phyloP scores from a whole-genome alignment of 2,888 invertebrate genomes.

The Anticlea derivata region DNA sequence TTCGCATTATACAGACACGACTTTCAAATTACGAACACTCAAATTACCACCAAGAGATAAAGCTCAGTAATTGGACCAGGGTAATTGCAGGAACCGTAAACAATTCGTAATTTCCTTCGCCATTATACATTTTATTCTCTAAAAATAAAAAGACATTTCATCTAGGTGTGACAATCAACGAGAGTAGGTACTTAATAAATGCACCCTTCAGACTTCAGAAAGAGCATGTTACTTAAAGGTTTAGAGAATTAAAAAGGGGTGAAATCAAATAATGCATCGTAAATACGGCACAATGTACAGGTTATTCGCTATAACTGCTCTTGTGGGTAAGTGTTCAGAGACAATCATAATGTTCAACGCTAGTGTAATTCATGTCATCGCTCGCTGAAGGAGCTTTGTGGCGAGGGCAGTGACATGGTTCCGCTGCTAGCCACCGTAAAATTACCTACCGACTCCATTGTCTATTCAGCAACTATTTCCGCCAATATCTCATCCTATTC shows the following conservation, averaged over 20 bases:
- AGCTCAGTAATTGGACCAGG: constrained; percentile 6
- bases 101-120: constrained; percentile 18
- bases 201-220: constrained; percentile 13
- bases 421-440: constrained; percentile 71
- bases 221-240: neutral
- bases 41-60: constrained; percentile 14
- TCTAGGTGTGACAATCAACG: too few species aligned
- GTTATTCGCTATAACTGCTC: neutral
- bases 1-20: neutral
- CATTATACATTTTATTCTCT: constrained; percentile 6
- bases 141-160: too few species aligned
- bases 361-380: constrained; percentile 22
- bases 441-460: constrained; percentile 59
- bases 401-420: constrained; percentile 69
- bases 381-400: constrained; percentile 21
- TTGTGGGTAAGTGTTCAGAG: neutral
- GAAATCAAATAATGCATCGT: neutral
- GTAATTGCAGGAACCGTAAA: constrained; percentile 19
- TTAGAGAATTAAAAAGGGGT: neutral
- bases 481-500: constrained; percentile 55
- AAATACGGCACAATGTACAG: neutral
- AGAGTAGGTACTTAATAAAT: too few species aligned
- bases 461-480: constrained; percentile 66
- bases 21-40: too few species aligned
- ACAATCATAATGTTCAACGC: constrained; percentile 7